These are phyloP conservation scores for Pissodes strobi DNA, from an alignment of 1,140 invertebrate species.

Conservation along the genomic window DNA sequence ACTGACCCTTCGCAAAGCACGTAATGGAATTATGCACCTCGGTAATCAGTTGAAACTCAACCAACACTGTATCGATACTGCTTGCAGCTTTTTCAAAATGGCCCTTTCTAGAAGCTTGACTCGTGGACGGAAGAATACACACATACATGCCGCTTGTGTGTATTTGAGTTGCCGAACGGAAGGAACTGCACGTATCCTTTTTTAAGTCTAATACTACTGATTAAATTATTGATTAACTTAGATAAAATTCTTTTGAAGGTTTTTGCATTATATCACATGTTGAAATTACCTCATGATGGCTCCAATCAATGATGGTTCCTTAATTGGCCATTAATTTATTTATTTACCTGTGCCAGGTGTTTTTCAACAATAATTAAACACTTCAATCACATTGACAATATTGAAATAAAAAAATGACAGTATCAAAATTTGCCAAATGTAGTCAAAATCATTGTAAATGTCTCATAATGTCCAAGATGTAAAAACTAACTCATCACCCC, in stretches of 20 bases:
- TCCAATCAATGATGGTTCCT: too few species aligned
- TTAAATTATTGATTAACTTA: too few species aligned
- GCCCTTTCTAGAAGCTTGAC: constrained; percentile 87
- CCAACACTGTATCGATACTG: constrained; percentile 89
- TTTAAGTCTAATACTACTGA: constrained; percentile 10
- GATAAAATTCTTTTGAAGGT: too few species aligned
- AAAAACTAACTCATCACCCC: neutral
- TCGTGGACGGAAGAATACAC: constrained; percentile 85
- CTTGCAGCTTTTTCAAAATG: constrained; percentile 97
- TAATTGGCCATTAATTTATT: too few species aligned
- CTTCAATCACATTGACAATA: too few species aligned
- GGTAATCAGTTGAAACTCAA: constrained; percentile 83
- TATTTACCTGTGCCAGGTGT: too few species aligned
- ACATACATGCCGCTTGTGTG: constrained; percentile 95
- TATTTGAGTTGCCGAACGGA: constrained; percentile 97
- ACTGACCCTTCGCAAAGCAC: constrained; percentile 87
- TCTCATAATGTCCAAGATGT: constrained; percentile 1
- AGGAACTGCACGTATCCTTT: constrained; percentile 90
- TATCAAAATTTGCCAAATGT: neutral
- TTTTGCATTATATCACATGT: too few species aligned
- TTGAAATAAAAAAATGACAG: too few species aligned
- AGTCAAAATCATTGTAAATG: constrained; percentile 23
- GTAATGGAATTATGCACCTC: constrained; percentile 76
- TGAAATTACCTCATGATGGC: too few species aligned
- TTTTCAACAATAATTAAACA: too few species aligned